These are phyloP conservation scores for Botrylloides violaceus DNA, from an alignment of 23 tunicate species.

Conservation along the genomic window DNA sequence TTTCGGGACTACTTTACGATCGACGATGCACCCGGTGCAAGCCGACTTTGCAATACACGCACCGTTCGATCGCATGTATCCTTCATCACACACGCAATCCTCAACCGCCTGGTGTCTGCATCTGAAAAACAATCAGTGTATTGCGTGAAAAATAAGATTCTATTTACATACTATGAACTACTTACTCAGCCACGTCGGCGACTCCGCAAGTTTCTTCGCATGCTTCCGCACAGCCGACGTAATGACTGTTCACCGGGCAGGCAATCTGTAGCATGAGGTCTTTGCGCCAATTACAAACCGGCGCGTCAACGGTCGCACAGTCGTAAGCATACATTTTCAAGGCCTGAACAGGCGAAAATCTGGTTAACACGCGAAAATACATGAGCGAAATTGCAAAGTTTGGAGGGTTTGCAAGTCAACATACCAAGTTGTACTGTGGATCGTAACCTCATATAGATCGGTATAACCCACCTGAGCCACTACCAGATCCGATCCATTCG, in stretches of 20 bases:
- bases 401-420: too few species aligned
- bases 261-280: neutral
- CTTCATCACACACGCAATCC: slow-evolving; percentile 46
- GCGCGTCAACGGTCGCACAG: slow-evolving; percentile 21
- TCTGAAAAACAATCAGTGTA: slow-evolving; percentile 1
- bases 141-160: too few species aligned
- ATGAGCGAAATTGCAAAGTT: too few species aligned
- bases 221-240: slow-evolving; percentile 41
- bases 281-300: slow-evolving; percentile 43
- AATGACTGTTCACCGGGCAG: slow-evolving; percentile 50
- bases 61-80: slow-evolving; percentile 28
- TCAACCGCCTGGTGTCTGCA: slow-evolving; percentile 22
- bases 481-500: slow-evolving; percentile 12
- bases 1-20: slow-evolving; percentile 16
- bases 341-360: slow-evolving; percentile 22
- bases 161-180: too few species aligned
- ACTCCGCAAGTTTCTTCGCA: slow-evolving; percentile 48
- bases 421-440: too few species aligned
- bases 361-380: neutral
- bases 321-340: slow-evolving; percentile 34
- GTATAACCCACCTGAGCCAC: slow-evolving; percentile 18
- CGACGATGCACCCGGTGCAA: slow-evolving; percentile 25
- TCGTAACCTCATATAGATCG: neutral
- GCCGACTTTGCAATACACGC: slow-evolving; percentile 26
- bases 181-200: slow-evolving; percentile 18